Conservation (phyloP, 2,888 invertebrate genomes). For the Latheticus oryzae region DNA sequence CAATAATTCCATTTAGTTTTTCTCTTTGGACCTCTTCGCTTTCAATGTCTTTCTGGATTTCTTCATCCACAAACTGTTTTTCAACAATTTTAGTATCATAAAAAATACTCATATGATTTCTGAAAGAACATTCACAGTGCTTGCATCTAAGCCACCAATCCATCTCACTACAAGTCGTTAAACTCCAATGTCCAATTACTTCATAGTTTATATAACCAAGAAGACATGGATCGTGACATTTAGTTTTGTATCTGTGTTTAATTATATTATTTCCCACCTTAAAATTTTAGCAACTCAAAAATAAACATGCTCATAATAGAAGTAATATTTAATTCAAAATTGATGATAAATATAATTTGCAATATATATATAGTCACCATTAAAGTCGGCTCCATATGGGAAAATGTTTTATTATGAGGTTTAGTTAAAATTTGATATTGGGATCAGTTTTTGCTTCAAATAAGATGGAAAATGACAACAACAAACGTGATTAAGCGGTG, state of each 20-base stretch:
- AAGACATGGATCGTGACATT: conserved; percentile 59
- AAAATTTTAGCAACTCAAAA: no score
- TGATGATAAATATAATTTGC: no score
- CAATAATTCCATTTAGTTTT: conserved; percentile 47
- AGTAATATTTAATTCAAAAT: no score
- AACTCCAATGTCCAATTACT: conserved; percentile 55
- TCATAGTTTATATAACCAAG: conserved; percentile 55
- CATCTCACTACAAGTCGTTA: conserved; percentile 56
- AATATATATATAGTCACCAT: no score
- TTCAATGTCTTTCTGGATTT: conserved; percentile 49
- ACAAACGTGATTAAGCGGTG: no score
- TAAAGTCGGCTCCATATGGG: no score
- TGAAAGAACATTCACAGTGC: conserved; percentile 55
- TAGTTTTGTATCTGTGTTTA: conserved; percentile 55
- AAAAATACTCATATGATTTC: conserved; percentile 59
- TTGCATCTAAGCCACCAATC: conserved; percentile 47
- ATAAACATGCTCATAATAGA: no score
- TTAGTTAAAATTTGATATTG: no score
- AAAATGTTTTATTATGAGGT: no score
- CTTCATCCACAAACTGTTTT: conserved; percentile 50
- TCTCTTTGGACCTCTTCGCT: conserved; percentile 48
- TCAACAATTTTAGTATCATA: conserved; percentile 55
- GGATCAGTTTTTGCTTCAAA: no score
- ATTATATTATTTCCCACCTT: conserved; percentile 41
- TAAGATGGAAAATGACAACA: no score